These are phyloP conservation scores for Chaenogobius annularis DNA, from an alignment of 2,113 vertebrate genomes.

Conservation along the genomic window DNA sequence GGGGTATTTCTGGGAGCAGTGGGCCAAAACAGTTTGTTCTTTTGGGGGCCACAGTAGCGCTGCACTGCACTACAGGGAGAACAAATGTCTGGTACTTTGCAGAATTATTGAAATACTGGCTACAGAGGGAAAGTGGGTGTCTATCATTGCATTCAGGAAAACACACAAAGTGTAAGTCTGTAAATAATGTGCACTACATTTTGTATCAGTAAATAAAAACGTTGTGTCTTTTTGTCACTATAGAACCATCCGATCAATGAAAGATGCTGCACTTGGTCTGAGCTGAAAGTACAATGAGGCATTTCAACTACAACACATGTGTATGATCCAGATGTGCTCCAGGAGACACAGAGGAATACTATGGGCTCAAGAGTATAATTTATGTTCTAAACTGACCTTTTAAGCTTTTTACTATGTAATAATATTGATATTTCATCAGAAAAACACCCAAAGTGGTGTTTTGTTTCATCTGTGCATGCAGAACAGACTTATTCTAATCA, in stretches of 20 bases:
- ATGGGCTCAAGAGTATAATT: not conserved
- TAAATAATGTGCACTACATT: not conserved
- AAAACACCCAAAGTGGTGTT: not conserved
- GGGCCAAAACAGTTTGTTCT: too few relatives aligned
- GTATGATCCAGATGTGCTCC: not conserved
- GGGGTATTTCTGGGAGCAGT: slow-evolving; percentile 47
- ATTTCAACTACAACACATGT: not conserved
- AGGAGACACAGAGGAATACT: not conserved
- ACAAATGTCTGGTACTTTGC: not conserved
- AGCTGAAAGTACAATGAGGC: not conserved
- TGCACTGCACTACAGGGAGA: slow-evolving; percentile 46
- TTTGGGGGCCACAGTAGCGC: slow-evolving; percentile 56
- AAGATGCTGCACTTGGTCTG: not conserved
- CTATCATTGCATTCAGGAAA: too few relatives aligned
- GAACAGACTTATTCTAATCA: not conserved
- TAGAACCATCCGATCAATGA: not conserved
- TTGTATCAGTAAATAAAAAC: not conserved
- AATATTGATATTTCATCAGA: not conserved
- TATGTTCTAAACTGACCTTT: not conserved
- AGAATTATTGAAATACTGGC: not conserved
- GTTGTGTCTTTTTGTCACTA: not conserved
- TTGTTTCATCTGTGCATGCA: not conserved
- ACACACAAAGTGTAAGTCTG: not conserved
- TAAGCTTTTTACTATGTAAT: not conserved
- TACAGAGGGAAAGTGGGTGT: too few relatives aligned